Base-by-base conservation (phyloP, 2,113 vertebrate species). In the Malurus melanocephalus region DNA sequence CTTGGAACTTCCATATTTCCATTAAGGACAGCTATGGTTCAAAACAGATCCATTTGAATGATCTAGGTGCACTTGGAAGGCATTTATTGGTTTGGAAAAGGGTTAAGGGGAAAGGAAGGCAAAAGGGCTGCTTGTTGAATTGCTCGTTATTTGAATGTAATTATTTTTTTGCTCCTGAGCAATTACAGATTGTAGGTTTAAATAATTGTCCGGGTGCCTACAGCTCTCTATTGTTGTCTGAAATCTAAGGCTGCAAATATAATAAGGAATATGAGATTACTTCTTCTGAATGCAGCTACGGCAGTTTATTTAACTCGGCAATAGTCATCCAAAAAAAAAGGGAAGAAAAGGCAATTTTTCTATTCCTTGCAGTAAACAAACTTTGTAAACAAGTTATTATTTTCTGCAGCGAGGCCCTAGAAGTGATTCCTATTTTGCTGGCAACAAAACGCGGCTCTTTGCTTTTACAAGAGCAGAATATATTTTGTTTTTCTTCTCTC, bases 101-200 rank as follows among this genome's bases (percentile, higher is more conserved):
- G 73, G 66, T 95, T 86, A 80, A 91, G 69, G n/a, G 46, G 49
- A 65, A 67, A 80, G 46, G 38, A 86, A 42, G 77, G 57, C 14
- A 7, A 78, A 79, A 92, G 52, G 75, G 67, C 91, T 92, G 51
- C 72, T 81, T 75, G 57, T 83, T 84, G 90, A 88, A 57, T 90
- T 49, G 59, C 74, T 86, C 75, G 53, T 88, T 88, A 59, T 84
- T 87, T 84, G 91, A 80, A 83, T 84, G 74, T 46, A 85, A 92
- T 93, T 93, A 85, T 90, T 92, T 92, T 89, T 87, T 93, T 73
- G 52, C 80, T 95, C 48, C 80, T 69, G 74, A 81, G 74, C 71
- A 86, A 79, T 94, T 90, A 81, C 4, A 87, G 86, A 79, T 90
- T 91, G 78, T 43, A 82, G 77, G 55, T 86, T 90, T 84, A 93